Base-by-base conservation (phyloP, 2,113 vertebrate genomes). In the Laterallus jamaicensis region DNA sequence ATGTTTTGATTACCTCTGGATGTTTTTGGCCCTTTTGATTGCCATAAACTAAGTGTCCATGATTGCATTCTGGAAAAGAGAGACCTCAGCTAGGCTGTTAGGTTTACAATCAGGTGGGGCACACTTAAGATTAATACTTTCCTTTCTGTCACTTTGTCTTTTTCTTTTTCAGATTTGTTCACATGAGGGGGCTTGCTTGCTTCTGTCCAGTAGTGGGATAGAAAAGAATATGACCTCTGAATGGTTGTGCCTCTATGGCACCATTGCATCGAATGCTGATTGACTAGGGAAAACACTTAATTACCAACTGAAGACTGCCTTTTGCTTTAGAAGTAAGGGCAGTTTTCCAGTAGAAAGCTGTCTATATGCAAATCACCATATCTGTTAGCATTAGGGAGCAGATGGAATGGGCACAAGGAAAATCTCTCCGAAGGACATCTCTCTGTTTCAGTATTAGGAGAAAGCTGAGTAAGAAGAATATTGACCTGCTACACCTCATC, bases 301-400 rank as follows among this genome's bases (percentile, higher is more conserved):
- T 73, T 71, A 49, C 42, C 37, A 47, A 11, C 18, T 37, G 29
- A 88, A 78, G 32, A 24, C 15, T 68, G 59, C 26, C 80, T 19
- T 62, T 32, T 66, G 32, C 63, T 83, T 49, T 40, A 44, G 66
- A 83, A 75, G 59, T 81, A 93, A 86, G 15, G 67, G 15, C 52
- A 75, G 12, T 81, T 90, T 95, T 90, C 49, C 56, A 75, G 70
- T 4, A 68, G 29, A 92, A 92, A 96, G 31, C 52, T 92, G 39
- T 92, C 44, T 88, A 40, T 86, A 92, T 73, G 83, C 44, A 93
- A 96, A 93, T 96, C 20, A 49, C 12, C 39, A 62, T 10, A 14
- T 80, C 75, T 86, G n/a, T 66, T 77, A 62, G 35, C 60, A 47
- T 80, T 88, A 95, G 63, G 85, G 21, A 63, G 15, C 8, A 12